A percentile compares a stretch with the other conserved stretches of the same genome.
Evolutionary conservation across 1,140 invertebrate species (phyloP).

Genomic region (Scaptomyza hsui): DNA sequence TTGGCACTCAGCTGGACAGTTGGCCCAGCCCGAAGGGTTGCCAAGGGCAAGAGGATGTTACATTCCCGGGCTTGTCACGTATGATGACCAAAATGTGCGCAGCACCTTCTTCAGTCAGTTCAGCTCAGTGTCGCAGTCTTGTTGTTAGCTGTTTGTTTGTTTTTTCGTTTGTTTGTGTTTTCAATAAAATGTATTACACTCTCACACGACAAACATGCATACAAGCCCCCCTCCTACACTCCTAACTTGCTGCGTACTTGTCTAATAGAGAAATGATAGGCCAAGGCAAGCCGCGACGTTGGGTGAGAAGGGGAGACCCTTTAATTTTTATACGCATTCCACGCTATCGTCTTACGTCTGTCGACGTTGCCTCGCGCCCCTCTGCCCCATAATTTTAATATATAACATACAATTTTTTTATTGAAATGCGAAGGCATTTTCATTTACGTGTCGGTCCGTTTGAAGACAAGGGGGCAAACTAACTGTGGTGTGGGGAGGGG

Average conservation of each 20-base stretch:
- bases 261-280: constrained; percentile 77
- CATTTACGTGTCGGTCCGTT: constrained; percentile 39
- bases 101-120: constrained; percentile 12
- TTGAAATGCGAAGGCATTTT: constrained; percentile 68
- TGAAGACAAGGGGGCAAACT: neutral
- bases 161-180: constrained; percentile 59
- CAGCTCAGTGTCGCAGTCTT: constrained; percentile 11
- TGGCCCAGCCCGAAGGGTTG: neutral
- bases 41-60: neutral
- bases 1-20: constrained; percentile 69
- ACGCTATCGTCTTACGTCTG: constrained; percentile 1
- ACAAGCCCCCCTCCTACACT: too few species aligned
- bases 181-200: constrained; percentile 79
- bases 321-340: constrained; percentile 62
- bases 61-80: constrained; percentile 69
- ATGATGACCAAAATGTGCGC: constrained; percentile 71
- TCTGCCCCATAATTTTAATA: constrained; percentile 71
- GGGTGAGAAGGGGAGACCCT: constrained; percentile 2
- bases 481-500: neutral
- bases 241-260: constrained; percentile 58
- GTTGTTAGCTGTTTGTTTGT: constrained; percentile 39
- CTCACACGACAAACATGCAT: constrained; percentile 66
- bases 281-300: constrained; percentile 16
- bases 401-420: constrained; percentile 73
- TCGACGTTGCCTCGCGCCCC: constrained; percentile 23